phyloP scores from a whole-genome alignment of 64 coral and sea anemone genomes.

The Pachyseris speciosa region DNA sequence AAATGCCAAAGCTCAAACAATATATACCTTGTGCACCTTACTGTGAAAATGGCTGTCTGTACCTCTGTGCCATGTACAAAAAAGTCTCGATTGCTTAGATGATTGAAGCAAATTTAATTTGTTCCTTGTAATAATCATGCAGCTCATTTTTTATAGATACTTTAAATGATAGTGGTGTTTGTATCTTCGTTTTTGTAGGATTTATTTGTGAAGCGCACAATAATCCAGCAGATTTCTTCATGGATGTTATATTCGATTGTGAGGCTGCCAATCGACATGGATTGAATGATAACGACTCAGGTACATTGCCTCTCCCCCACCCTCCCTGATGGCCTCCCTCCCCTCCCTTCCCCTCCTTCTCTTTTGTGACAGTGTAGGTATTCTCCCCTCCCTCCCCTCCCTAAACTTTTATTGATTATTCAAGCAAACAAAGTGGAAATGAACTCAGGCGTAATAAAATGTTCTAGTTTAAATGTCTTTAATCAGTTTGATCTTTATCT shows the following conservation, averaged over 20 bases:
- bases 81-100: too few relatives aligned
- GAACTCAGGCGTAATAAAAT: too few relatives aligned
- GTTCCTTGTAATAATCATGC: not conserved
- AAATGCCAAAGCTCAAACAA: too few relatives aligned
- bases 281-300: not conserved
- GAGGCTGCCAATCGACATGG: not conserved
- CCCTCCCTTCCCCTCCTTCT: too few relatives aligned
- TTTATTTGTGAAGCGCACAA: constrained; percentile 87
- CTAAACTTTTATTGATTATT: too few relatives aligned
- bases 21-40: too few relatives aligned
- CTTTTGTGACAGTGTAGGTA: not conserved
- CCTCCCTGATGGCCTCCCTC: not conserved
- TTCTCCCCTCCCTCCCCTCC: not conserved
- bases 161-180: too few relatives aligned
- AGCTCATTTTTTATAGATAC: not conserved
- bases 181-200: constrained; percentile 54
- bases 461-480: too few relatives aligned
- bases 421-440: too few relatives aligned
- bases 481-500: not conserved
- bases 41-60: too few relatives aligned
- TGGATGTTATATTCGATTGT: constrained; percentile 84
- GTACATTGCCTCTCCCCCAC: not conserved
- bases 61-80: too few relatives aligned
- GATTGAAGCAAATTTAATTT: too few relatives aligned
- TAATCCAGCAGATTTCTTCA: constrained; percentile 94